Conservation (phyloP, 2,113 vertebrate genomes). For the Pachycephala philippinensis region DNA sequence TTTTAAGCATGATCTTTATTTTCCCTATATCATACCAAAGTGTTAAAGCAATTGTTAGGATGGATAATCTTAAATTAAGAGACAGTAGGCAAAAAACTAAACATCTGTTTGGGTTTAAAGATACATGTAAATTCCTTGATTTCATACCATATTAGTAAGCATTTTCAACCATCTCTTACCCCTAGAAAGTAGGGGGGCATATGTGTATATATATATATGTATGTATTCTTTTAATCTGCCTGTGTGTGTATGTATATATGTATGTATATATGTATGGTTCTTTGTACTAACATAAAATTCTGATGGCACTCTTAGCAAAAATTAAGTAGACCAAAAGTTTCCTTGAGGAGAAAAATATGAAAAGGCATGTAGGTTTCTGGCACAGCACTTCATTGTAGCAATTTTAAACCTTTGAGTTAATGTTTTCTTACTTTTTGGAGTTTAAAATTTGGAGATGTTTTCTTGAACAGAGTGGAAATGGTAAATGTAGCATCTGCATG, state of each 20-base stretch:
- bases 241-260: rapidly evolving
- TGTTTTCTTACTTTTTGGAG: not conserved
- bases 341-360: not conserved
- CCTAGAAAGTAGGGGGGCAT: not conserved
- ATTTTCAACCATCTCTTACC: not conserved
- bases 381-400: not conserved
- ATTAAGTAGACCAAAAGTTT: not conserved
- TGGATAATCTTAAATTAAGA: not conserved
- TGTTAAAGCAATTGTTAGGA: not conserved
- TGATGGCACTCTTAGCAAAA: not conserved
- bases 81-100: not conserved
- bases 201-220: rapidly evolving
- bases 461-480: not conserved
- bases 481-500: not conserved
- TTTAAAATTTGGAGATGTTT: not conserved
- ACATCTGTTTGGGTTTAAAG: not conserved
- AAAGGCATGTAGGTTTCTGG: not conserved
- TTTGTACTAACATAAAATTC: not conserved
- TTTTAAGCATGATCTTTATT: not conserved
- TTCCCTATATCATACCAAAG: rapidly evolving
- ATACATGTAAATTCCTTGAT: not conserved
- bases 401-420: not conserved
- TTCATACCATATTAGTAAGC: not conserved
- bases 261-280: not conserved
- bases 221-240: not conserved